Evolutionary conservation across 2,113 vertebrate genomes (phyloP), one percentile per base, ranked within the genome.

Genomic region (Hippopotamus amphibius): DNA sequence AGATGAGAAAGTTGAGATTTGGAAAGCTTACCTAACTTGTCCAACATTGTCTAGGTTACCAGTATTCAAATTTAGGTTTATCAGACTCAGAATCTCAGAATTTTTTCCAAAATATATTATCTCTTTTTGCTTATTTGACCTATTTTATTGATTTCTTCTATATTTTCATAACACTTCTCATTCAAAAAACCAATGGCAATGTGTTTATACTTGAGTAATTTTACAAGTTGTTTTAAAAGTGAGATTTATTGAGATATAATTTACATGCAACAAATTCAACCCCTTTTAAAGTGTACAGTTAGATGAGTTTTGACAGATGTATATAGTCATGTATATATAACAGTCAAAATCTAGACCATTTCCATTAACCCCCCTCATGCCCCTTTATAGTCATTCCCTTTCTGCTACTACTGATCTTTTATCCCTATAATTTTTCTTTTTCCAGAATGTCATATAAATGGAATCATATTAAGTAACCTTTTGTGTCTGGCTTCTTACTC

Each of bases 171-270:
- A 19, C 7, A 77, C 30, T 90, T 83, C 53, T 90, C 76, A 65
- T 41, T 76, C 17, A 21, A 46, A 55, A 88, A 46, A 21, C 2
- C 37, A 19, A 19, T 48, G 65, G 30, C 76, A 76, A 76, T 41
- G 0, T 8, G 82, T 81, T 61, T 94, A 77, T 85, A 79, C 65
- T 95, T 57, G 53, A 63, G 21, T 90, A 61, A 90, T 82, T 90
- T 93, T 86, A 63, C 43, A n/a, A 13, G 22, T 65, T 96, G 37
- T 93, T 71, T 85, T 79, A 79, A 57, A 69, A 85, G 30, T 57
- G 59, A 85, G 30, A 76, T 79, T 65, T 95, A n/a, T 77, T 77
- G 55, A 88, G 43, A 50, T 89, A 28, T 89, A 95, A 72, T 68
- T 77, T 88, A 65, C 19, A 63, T 43, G 57, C 12, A 74, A 48